Base-by-base conservation (phyloP, 2,113 vertebrate genomes). In the Periophthalmus modestus region DNA sequence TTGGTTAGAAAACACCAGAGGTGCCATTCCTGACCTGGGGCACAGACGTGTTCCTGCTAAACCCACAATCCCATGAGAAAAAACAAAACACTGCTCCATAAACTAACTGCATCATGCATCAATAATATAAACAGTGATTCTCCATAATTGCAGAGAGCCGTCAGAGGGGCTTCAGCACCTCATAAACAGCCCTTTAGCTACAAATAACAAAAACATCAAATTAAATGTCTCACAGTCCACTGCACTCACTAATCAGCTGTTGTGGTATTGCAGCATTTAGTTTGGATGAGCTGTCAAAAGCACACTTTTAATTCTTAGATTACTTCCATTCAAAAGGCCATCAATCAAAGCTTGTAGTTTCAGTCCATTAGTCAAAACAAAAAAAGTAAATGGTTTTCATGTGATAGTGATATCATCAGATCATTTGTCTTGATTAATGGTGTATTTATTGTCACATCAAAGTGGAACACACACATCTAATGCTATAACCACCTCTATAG, bases 141-240 rank as follows among this genome's bases (percentile, higher is more conserved):
- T 54, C 82, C 88, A 87, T 88, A 88, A 93, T 92, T 87, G 87
- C 82, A 85, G 73, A 80, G 83, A 23, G 69, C 39, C 39, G 10
- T 43, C 39, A 43, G 39, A 43, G 39, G 39, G 39, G 1, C 19
- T 75, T 82, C 78, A 72, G 67, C 34, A 74, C 75, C 52, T 69
- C 73, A 24, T 82, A 74, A 80, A 85, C 62, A 83, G 47, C 77
- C 77, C 43, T 75, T 77, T 74, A 83, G 48, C 39, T 85, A 54
- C 72, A 78, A 80, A 75, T 43, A 82, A 85, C 73, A 89, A 88
- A 54, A 89, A 91, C 69, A 92, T 39, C 73, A 88, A 90, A 89
- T 88, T 80, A 85, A 89, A 82, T 33, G 57, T 68, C 13, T 68
- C 81, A 87, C 18, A 71, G 61, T 10, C 13, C 73, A 82, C 36